phyloP scores from a whole-genome alignment of 2,888 invertebrate species.

The Diloba caeruleocephala region DNA sequence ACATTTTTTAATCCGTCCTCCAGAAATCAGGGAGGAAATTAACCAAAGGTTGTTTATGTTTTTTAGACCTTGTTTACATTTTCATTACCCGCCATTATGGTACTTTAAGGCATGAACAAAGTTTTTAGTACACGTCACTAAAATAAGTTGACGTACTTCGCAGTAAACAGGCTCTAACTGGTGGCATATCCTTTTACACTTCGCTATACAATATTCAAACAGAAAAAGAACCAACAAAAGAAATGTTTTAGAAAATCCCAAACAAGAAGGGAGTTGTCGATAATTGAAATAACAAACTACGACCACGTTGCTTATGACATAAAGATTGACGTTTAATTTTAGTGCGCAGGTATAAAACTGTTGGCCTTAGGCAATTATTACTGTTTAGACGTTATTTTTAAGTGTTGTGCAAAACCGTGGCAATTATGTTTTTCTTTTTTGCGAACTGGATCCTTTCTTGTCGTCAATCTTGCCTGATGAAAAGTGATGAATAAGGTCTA shows the following conservation, averaged over 20 bases:
- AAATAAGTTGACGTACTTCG: constrained; percentile 29
- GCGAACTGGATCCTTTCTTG: no score
- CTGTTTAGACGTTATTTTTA: constrained; percentile 55
- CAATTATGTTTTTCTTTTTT: no score
- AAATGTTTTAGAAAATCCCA: constrained; percentile 74
- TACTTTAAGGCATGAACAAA: constrained; percentile 11
- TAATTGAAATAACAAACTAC: constrained; percentile 85
- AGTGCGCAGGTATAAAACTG: constrained; percentile 73
- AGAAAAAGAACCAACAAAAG: constrained; percentile 60
- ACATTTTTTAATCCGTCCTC: background rate
- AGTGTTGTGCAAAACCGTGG: constrained; percentile 1
- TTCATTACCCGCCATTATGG: constrained; percentile 3
- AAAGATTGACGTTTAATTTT: constrained; percentile 86
- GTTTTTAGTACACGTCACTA: constrained; percentile 17
- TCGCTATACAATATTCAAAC: constrained; percentile 36
- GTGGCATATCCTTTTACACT: constrained; percentile 18
- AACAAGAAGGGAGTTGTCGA: constrained; percentile 72
- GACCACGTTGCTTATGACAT: constrained; percentile 73
- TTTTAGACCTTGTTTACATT: constrained; percentile 4
- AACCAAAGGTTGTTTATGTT: background rate
- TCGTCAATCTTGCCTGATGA: no score
- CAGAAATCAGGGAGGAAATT: background rate
- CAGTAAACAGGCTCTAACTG: background rate
- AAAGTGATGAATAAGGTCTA: no score
- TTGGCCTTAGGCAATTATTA: constrained; percentile 60